Conservation (phyloP, 2,113 vertebrate genomes). For the Coptodon rendalli region DNA sequence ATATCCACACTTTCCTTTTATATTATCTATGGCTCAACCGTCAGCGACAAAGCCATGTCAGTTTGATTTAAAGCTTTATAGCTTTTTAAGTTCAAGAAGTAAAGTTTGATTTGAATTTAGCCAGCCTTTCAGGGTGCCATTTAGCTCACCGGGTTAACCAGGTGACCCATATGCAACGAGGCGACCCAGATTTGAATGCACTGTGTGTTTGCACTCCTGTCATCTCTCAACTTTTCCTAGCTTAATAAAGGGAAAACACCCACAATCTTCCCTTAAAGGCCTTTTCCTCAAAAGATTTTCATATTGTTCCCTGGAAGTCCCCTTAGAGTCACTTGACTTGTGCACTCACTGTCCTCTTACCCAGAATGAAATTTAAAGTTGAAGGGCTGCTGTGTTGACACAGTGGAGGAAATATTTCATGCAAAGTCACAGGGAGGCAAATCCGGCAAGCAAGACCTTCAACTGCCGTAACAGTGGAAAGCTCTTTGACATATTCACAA, state of each 20-base stretch:
- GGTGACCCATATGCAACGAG: background rate
- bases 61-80: background rate
- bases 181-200: background rate
- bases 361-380: background rate
- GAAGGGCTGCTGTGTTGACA: background rate
- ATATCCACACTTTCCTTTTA: background rate
- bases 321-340: background rate
- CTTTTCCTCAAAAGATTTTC: background rate
- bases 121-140: too few species aligned
- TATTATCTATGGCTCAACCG: background rate
- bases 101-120: background rate
- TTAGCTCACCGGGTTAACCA: background rate
- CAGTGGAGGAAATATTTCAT: background rate
- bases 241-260: accelerated
- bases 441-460: background rate
- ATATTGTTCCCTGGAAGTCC: background rate
- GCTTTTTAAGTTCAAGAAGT: background rate
- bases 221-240: background rate
- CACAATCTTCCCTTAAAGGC: background rate
- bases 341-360: background rate
- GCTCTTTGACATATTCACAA: background rate
- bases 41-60: background rate
- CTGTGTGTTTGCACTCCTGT: background rate
- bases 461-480: background rate
- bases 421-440: background rate